Evolutionary conservation across 2,797 vertebrate species (phyloP), one percentile per base, ranked within the genome.

Genomic region (Dendrocincla tyrannina): DNA sequence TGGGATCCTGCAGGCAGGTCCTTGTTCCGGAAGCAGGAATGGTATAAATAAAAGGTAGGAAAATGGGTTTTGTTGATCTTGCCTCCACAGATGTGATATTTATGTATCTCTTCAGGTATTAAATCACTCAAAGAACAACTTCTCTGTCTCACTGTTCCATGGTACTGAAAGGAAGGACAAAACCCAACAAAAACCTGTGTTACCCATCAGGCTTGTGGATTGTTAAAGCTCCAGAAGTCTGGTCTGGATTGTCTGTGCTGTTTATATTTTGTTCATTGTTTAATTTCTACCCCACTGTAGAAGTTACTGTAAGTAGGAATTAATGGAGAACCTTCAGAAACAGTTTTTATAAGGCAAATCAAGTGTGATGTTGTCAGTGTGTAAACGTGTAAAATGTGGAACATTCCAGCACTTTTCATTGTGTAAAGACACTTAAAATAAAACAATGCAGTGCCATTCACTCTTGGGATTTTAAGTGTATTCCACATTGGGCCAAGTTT

Each of bases 381-480:
- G 33, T 72, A 85, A 85, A 93, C 6, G 80, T 95, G 85, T 91
- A 55, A 90, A 60, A 70, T 37, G 85, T 97, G 4, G 50, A 94
- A 84, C 95, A 95, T 96, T 95, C 94, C 95, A 82, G 69, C 94
- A 93, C 91, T 88, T 76, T 56, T 33, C 91, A 22, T 42, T 63
- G 83, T 96, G 95, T 96, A 94, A 96, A 90, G 89, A 96, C 92
- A 86, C 85, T 89, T 83, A 19, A 53, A 97, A 96, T 96, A 97
- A 97, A 96, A 33, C 70, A 60, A 69, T 28, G 66, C 94, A 77
- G 95, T 95, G 95, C 94, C 96, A 95, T 90, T 91, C 59, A 66
- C 66, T 12, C 39, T 16, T 46, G 70, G n/a, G 32, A 32, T 53
- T 33, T 78, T 10, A 52, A 11, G 64, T 75, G 52, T 70, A 4